Conservation (phyloP, 2,797 vertebrate species). For the Psittacula echo region DNA sequence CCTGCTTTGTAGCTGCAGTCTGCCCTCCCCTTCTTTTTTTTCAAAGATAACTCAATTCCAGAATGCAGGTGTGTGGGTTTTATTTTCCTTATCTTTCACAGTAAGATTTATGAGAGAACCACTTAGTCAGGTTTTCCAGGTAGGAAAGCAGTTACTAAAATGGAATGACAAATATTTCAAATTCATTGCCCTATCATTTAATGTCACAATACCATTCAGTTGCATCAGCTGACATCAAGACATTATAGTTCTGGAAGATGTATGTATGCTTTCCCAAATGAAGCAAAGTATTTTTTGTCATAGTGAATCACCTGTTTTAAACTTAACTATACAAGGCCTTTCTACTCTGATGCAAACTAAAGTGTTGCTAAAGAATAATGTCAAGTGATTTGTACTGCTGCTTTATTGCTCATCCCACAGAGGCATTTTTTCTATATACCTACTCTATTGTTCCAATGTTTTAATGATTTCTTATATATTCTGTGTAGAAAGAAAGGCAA, state of each 20-base stretch:
- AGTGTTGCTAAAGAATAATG: neutral
- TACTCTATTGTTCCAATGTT: neutral
- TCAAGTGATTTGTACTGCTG: neutral
- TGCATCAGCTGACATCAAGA: neutral
- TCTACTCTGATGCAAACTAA: neutral
- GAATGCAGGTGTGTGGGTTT: slow-evolving; percentile 28
- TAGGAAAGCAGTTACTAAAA: neutral
- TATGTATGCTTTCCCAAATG: neutral
- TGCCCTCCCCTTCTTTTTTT: slow-evolving; percentile 12
- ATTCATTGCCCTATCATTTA: neutral
- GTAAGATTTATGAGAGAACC: slow-evolving; percentile 19
- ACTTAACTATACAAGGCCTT: neutral
- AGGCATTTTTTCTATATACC: neutral
- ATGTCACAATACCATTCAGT: neutral
- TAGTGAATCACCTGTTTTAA: neutral
- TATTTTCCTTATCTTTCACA: slow-evolving; percentile 43
- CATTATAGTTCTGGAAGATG: neutral
- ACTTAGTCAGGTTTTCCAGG: neutral
- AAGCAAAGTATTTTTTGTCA: neutral
- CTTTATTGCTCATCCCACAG: neutral
- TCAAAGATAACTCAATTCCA: slow-evolving; percentile 55
- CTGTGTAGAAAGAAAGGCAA: neutral
- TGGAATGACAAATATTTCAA: neutral
- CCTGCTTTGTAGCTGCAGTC: neutral
- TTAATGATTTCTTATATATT: neutral